phyloP scores from a whole-genome alignment of 2,113 vertebrate species.

The Hemiscyllium ocellatum region DNA sequence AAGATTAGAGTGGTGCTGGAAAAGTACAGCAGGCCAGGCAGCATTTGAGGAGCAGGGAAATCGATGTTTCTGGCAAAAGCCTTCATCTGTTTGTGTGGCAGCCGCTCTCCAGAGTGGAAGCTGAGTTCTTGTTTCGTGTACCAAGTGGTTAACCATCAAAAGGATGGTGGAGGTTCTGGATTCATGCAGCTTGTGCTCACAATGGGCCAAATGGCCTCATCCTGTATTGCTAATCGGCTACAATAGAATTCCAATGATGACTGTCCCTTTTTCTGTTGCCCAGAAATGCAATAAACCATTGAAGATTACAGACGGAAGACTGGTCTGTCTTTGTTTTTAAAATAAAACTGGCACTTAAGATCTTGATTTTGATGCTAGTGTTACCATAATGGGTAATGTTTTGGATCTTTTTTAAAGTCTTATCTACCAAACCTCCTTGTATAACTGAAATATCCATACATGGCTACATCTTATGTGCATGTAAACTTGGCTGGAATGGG shows the following conservation, averaged over 20 bases:
- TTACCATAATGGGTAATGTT: conserved; percentile 5
- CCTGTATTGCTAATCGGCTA: neutral
- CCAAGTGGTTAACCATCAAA: neutral
- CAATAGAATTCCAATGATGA: neutral
- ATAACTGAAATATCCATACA: neutral
- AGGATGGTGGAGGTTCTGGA: neutral
- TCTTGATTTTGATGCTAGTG: neutral
- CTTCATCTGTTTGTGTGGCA: neutral
- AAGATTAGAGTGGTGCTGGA: no score
- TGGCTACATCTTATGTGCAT: neutral
- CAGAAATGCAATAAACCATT: neutral
- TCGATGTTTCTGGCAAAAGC: no score
- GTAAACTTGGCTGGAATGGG: neutral
- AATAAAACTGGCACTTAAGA: neutral
- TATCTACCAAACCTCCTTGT: neutral
- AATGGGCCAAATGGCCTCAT: neutral
- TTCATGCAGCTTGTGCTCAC: neutral
- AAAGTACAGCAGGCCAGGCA: no score
- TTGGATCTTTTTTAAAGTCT: neutral
- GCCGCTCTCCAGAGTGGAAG: neutral
- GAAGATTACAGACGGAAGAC: neutral
- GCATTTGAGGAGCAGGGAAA: no score
- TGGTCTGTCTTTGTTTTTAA: neutral
- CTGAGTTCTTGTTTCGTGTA: neutral
- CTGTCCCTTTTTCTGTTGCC: neutral